A percentile compares a stretch with the other conserved stretches of the same genome.
These are phyloP conservation scores for Chamaea fasciata DNA, from an alignment of 2,113 vertebrate species.

Conservation along the genomic window DNA sequence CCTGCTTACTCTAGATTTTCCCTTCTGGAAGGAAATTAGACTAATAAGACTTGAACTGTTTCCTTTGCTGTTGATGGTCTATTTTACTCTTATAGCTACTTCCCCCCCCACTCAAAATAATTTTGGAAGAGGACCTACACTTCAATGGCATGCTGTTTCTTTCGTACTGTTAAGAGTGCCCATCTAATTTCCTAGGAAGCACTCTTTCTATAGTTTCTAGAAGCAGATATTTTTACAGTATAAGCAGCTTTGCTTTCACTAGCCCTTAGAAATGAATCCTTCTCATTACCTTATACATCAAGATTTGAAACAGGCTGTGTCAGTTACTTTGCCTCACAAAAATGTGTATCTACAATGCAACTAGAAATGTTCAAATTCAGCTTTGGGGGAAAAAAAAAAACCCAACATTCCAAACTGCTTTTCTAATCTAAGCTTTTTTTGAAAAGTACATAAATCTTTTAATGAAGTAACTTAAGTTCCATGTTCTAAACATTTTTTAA, in stretches of 20 bases:
- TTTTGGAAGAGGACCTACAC: not conserved
- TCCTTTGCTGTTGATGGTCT: not conserved
- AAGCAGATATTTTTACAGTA: not conserved
- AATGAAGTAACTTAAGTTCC: not conserved
- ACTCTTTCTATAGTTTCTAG: not conserved
- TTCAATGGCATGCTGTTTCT: not conserved
- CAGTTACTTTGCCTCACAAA: not conserved
- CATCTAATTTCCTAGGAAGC: not conserved
- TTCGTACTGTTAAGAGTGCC: not conserved
- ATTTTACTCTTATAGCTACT: not conserved
- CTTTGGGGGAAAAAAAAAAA: not conserved
- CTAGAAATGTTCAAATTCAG: not conserved
- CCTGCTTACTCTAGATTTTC: not conserved
- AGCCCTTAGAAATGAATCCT: not conserved
- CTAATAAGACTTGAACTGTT: not conserved
- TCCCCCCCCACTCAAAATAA: not conserved
- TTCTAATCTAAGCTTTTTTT: not conserved
- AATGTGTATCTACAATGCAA: not conserved
- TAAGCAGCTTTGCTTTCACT: not conserved
- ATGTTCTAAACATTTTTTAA: not conserved
- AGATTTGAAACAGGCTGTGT: not conserved
- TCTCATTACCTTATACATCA: not conserved
- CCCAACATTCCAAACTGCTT: not conserved
- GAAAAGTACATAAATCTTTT: not conserved
- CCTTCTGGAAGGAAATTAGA: not conserved